Conservation (phyloP, 2,888 invertebrate species). For the Vanessa cardui region DNA sequence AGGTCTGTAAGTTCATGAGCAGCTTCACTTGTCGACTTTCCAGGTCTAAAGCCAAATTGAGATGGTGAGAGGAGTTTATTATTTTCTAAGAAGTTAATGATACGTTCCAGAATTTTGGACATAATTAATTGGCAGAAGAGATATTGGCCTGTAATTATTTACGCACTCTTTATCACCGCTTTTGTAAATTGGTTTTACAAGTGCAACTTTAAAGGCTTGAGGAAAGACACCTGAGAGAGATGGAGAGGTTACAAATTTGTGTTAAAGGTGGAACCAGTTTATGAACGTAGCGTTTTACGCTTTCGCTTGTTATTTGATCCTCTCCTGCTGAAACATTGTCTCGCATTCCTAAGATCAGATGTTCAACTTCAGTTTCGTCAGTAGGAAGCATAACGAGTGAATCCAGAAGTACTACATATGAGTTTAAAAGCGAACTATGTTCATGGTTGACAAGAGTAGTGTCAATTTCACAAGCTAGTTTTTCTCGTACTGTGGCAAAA, state of each 20-base stretch:
- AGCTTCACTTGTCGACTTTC: background rate
- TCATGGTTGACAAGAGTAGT: background rate
- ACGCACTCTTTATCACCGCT: background rate
- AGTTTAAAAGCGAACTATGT: background rate
- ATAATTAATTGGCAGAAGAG: background rate
- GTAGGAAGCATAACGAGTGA: background rate
- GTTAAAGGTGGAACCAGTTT: background rate
- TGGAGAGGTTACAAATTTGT: background rate
- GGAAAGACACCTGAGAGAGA: background rate
- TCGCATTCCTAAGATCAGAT: background rate
- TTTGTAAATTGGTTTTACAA: constrained; percentile 1
- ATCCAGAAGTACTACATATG: no score
- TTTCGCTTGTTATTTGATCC: no score
- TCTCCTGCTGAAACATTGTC: no score
- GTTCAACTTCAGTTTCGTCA: constrained; percentile 1
- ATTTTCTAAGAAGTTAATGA: no score
- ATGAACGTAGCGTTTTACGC: background rate
- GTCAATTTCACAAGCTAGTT: constrained; percentile 1
- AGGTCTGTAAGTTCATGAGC: background rate
- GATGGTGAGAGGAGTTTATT: background rate
- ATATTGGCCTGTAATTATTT: background rate
- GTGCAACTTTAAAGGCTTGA: constrained; percentile 1
- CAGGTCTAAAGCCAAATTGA: background rate
- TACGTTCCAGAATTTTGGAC: no score
- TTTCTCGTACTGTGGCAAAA: background rate